Evolutionary conservation across 2,888 invertebrate genomes (phyloP).

Genomic region (Acanthosepion esculentum): DNA sequence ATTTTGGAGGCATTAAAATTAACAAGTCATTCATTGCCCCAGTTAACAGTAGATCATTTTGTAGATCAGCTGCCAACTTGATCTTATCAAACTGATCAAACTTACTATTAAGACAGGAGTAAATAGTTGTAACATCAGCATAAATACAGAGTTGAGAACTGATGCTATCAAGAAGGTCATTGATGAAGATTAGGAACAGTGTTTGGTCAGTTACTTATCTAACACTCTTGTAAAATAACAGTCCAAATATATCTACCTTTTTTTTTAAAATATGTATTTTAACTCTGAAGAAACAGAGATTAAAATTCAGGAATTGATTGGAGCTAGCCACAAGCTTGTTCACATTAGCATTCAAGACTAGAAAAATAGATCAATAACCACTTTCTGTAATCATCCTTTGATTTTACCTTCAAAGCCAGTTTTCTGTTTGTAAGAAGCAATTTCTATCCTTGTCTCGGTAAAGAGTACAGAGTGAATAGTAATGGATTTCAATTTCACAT

Average conservation of each 20-base stretch:
- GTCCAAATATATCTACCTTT: not conserved
- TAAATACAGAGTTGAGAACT: too few species aligned
- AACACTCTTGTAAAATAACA: not conserved
- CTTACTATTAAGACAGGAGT: too few species aligned
- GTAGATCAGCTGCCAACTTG: too few species aligned
- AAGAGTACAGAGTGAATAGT: constrained; percentile 8
- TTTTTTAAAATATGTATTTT: not conserved
- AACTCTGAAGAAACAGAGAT: not conserved
- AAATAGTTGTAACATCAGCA: too few species aligned
- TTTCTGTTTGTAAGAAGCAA: not conserved
- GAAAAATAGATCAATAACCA: not conserved
- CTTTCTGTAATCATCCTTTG: not conserved
- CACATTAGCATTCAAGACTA: constrained; percentile 22
- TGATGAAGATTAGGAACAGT: too few species aligned
- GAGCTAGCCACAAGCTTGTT: not conserved
- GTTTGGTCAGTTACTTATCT: not conserved
- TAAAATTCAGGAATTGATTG: not conserved
- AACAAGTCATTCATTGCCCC: too few species aligned
- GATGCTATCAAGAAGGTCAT: too few species aligned
- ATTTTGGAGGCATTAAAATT: too few species aligned
- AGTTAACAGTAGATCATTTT: too few species aligned
- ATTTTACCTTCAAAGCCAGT: not conserved
- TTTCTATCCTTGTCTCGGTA: not conserved
- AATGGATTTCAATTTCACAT: constrained; percentile 33
- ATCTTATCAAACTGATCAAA: too few species aligned